Percentiles rank a stretch among this genome's conserved stretches.
phyloP scores from a whole-genome alignment of 2,113 vertebrate genomes.

The Varanus salvator region DNA sequence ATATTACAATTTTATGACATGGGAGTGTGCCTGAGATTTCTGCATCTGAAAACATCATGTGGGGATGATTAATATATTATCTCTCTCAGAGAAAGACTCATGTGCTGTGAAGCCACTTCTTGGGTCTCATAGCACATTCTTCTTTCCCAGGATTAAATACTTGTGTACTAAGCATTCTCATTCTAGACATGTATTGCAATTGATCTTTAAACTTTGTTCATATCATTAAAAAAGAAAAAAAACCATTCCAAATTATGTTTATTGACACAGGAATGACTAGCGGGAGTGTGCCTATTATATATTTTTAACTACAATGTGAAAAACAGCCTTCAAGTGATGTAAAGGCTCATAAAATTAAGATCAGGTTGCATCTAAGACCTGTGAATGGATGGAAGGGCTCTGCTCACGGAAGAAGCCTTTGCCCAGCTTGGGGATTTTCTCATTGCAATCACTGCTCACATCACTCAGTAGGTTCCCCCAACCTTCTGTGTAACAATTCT shows the following conservation, averaged over 20 bases:
- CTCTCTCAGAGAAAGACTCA: not conserved
- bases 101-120: not conserved
- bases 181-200: not conserved
- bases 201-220: not conserved
- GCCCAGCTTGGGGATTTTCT: too few species aligned
- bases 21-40: constrained; percentile 5
- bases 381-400: too few species aligned
- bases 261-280: not conserved
- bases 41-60: constrained; percentile 10
- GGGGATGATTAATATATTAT: constrained; percentile 23
- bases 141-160: not conserved
- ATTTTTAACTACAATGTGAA: not conserved
- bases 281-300: too few species aligned
- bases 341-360: not conserved
- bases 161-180: not conserved
- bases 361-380: not conserved
- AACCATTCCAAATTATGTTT: not conserved
- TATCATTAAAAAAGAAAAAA: not conserved
- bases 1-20: constrained; percentile 26
- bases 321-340: not conserved
- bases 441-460: too few species aligned
- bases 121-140: not conserved
- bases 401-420: too few species aligned
- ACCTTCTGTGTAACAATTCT: too few species aligned
- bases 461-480: too few species aligned